Base-by-base conservation (phyloP, 2,888 invertebrate genomes). In the Bombylius major region DNA sequence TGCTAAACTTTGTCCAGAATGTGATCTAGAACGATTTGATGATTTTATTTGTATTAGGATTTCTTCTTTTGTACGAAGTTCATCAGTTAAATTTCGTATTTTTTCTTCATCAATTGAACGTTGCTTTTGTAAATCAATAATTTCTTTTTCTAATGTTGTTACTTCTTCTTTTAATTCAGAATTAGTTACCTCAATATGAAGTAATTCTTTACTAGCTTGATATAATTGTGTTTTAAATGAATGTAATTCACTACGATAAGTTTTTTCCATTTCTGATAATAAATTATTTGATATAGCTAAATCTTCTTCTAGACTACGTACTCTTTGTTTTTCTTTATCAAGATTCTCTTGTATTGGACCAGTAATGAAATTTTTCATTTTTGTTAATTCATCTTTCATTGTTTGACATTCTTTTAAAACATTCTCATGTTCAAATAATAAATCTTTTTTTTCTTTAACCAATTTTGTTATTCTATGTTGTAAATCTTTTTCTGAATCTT, bases 121-220 rank as follows among this genome's bases (percentile, higher is more conserved):
- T 65, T 76, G 78, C 60, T 77, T 76, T n/a, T 76, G 75, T 62
- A 83, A 69, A 57, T 79, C 77, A 62, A 76, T 72, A 62, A 83
- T 72, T 72, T 79, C 79, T 64, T 77, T 75, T 69, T 80, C 81
- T 65, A 82, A 71, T 62, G 79, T 81, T 70, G 79, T 78, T 36
- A 85, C 84, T 77, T 84, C 84, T 69, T 85, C 84, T 63, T 78
- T 80, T 11, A 86, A 71, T 70, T 84, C 84, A 56, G 82, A 78
- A 62, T 83, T 84, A 36, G 82, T 83, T 49, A 83, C 83, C 65
- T 84, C 84, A 55, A 81, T 73, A 55, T 85, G 82, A 65, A 81
- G 76, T 58, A 80, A 76, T 62, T 79, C 78, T 68, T 81, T 82
- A 63, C 74, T 76, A 32, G 77, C 63, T 54, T 80, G 76, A 47